Evolutionary conservation across 2,113 vertebrate genomes (phyloP).

Genomic region (Okapia johnstoni): DNA sequence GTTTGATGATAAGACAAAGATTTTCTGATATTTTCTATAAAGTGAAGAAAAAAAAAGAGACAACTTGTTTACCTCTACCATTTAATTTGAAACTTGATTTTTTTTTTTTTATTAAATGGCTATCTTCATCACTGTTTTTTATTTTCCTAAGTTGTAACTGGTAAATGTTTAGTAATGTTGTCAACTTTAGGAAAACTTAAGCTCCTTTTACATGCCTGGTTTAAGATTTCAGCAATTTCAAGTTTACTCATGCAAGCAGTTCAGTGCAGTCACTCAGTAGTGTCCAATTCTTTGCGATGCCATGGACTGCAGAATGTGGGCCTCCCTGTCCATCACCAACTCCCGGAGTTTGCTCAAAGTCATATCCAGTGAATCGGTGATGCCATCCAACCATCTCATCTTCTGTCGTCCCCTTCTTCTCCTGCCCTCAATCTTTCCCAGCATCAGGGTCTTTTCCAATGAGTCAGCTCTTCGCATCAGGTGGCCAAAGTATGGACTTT

Average conservation of each 20-base stretch:
- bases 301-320: neutral
- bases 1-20: neutral
- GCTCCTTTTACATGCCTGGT: neutral
- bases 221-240: neutral
- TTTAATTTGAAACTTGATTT: neutral
- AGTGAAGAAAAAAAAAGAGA: neutral
- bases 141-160: neutral
- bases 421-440: neutral
- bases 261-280: neutral
- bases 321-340: neutral
- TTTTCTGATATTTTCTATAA: neutral
- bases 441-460: neutral
- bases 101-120: neutral
- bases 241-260: neutral
- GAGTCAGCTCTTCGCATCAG: neutral
- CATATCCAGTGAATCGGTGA: neutral
- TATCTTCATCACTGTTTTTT: neutral
- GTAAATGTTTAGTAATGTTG: neutral
- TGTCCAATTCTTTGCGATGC: accelerated
- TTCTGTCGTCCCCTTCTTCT: neutral
- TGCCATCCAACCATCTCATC: neutral
- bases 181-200: neutral
- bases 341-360: neutral
- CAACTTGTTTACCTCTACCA: neutral
- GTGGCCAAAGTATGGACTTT: neutral